Evolutionary conservation across 2,797 vertebrate species (phyloP).

Genomic region (Squalus acanthias): DNA sequence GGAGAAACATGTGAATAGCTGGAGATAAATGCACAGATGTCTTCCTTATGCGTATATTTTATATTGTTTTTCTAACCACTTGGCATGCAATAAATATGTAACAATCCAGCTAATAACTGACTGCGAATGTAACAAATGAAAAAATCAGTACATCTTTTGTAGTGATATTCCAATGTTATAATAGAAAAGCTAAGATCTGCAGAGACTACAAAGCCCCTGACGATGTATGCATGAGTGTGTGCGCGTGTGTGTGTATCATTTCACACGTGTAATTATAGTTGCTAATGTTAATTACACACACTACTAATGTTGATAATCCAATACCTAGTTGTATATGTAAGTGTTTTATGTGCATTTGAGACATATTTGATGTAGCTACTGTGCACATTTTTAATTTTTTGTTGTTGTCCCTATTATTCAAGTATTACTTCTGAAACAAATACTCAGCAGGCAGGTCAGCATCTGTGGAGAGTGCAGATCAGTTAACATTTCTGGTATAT

Average conservation of each 20-base stretch:
- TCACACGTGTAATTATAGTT: not conserved
- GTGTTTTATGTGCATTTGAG: not conserved
- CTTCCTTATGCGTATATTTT: conserved; percentile 27
- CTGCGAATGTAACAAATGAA: not conserved
- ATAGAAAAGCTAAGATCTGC: not conserved
- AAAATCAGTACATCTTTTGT: not conserved
- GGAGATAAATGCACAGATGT: conserved; percentile 12
- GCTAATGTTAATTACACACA: not conserved
- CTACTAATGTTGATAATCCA: not conserved
- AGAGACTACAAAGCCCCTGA: not conserved
- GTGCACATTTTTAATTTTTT: not conserved
- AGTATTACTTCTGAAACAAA: not conserved
- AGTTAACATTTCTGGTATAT: not conserved
- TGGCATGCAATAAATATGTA: not conserved
- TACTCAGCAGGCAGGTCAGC: not conserved
- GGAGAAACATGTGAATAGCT: conserved; percentile 15
- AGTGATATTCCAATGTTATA: not conserved
- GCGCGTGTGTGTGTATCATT: not conserved
- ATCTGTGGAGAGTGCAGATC: not conserved
- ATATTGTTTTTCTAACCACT: not conserved
- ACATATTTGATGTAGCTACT: not conserved
- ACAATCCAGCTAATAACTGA: conserved; percentile 6
- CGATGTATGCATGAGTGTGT: not conserved
- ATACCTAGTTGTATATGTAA: not conserved
- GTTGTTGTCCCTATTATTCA: not conserved